Base-by-base conservation (phyloP, 2,113 vertebrate species). In the Aegithalos caudatus region DNA sequence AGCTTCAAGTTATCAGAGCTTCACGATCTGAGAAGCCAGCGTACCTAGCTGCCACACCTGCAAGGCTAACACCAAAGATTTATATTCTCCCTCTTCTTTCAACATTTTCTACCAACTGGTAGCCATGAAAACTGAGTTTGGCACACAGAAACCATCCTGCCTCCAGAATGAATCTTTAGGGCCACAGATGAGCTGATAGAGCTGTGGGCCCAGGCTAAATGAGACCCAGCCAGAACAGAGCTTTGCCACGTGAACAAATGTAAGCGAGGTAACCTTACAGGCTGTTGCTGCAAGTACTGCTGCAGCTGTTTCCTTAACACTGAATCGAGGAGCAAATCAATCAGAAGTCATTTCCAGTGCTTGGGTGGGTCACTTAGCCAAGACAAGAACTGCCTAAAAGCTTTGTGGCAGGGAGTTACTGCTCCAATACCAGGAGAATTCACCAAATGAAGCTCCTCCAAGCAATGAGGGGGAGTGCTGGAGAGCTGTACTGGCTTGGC, bases 401-500 rank as follows among this genome's bases (percentile, higher is more conserved):
- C 82, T 70, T 31, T 24, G 66, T 54, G 66, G 84, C 88, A 93
- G 61, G n/a, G 44, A 73, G n/a, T 74, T 54, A 12, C 60, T 51
- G 66, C 65, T 83, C 54, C 57, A 53, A 12, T 17, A 51, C 44
- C 51, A 48, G 7, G 19, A 90, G 58, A 88, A 62, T 29, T 70
- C 56, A 88, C 69, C 67, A 60, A 50, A 77, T 38, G 47, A 90
- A 83, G 69, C 45, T 69, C 48, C 92, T 90, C 93, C 67, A 54
- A 60, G 82, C 42, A 24, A 3, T 44, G 84, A 94, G 93, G 85
- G 57, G 88, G 64, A 74, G 85, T 11, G 77, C 57, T 84, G 90
- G 73, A 90, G 87, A 91, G 70, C 81, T 81, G 38, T 7, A 48
- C 56, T 45, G 77, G 10, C 81, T 94, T 93, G 94, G 94, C 86